phyloP scores from a whole-genome alignment of 2,888 invertebrate genomes.

The Drosophila borborema region DNA sequence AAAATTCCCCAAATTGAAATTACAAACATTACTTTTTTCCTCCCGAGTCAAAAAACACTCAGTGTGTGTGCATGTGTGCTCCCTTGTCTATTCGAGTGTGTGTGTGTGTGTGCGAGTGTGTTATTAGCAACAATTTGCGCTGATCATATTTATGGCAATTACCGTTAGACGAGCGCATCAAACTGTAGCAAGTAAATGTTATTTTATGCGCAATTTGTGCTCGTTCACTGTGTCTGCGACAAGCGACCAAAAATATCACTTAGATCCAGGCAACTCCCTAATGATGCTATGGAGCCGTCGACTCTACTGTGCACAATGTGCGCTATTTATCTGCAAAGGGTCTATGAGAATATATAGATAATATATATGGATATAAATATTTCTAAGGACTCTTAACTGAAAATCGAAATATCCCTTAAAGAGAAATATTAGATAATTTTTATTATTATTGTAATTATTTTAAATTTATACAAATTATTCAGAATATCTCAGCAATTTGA shows the following conservation, averaged over 20 bases:
- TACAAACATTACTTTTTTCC: constrained; percentile 62
- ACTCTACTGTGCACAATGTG: background rate
- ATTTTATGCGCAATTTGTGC: constrained; percentile 60
- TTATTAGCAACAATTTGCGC: constrained; percentile 78
- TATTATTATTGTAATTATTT: too few species aligned
- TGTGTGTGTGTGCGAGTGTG: constrained; percentile 44
- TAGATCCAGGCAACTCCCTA: background rate
- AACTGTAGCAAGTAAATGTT: constrained; percentile 62
- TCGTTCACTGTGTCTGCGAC: constrained; percentile 5
- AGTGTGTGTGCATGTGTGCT: constrained; percentile 1
- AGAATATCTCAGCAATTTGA: too few species aligned
- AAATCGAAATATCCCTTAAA: too few species aligned
- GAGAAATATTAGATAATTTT: too few species aligned
- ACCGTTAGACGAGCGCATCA: constrained; percentile 69
- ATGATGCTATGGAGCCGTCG: background rate
- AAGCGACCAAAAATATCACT: constrained; percentile 4
- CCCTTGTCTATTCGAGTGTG: background rate
- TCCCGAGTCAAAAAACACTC: constrained; percentile 8
- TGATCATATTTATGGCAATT: constrained; percentile 74
- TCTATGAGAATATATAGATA: too few species aligned
- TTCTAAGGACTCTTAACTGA: too few species aligned
- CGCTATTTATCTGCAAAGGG: background rate
- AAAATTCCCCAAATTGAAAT: constrained; percentile 77
- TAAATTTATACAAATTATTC: too few species aligned
- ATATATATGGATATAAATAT: background rate